Percentiles rank a stretch among this genome's conserved stretches.
These are phyloP conservation scores for Lemur catta DNA, from an alignment of 2,797 vertebrate genomes.

Conservation along the genomic window DNA sequence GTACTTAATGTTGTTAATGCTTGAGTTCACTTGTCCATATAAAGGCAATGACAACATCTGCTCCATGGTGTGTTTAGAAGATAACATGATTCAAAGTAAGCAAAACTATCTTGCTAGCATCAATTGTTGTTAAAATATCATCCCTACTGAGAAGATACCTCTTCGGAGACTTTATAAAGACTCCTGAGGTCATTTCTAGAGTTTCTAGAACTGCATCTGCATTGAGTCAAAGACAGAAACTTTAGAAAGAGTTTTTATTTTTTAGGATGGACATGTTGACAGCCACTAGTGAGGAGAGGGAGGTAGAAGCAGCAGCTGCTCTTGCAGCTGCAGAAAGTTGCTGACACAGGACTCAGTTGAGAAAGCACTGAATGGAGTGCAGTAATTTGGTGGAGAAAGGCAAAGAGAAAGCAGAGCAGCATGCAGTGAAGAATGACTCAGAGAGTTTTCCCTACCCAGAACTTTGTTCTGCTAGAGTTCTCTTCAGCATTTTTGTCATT, in stretches of 20 bases:
- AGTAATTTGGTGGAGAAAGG: conserved; percentile 68
- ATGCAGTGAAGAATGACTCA: conserved; percentile 62
- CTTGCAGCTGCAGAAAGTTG: conserved; percentile 73
- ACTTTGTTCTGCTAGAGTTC: conserved; percentile 65
- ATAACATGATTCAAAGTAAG: background rate
- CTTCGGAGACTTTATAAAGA: background rate
- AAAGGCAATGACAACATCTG: background rate
- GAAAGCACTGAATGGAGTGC: conserved; percentile 65
- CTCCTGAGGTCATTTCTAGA: background rate
- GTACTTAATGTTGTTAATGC: background rate
- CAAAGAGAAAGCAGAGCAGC: conserved; percentile 35
- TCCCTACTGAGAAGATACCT: background rate
- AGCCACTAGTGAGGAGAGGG: conserved; percentile 31
- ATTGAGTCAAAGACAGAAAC: conserved; percentile 47
- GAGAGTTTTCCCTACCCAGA: conserved; percentile 61
- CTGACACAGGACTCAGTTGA: conserved; percentile 73
- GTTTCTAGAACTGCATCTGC: background rate
- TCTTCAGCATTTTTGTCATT: conserved; percentile 56
- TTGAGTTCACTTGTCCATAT: background rate
- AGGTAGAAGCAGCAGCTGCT: conserved; percentile 66
- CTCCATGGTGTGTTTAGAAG: background rate
- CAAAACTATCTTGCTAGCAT: background rate
- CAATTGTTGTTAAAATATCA: background rate
- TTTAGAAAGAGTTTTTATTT: conserved; percentile 44
- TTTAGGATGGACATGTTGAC: conserved; percentile 61